A percentile compares a stretch with the other conserved stretches of the same genome.
Conservation (phyloP, 2,888 invertebrate genomes). For the Prosopocoilus inquinatus region DNA sequence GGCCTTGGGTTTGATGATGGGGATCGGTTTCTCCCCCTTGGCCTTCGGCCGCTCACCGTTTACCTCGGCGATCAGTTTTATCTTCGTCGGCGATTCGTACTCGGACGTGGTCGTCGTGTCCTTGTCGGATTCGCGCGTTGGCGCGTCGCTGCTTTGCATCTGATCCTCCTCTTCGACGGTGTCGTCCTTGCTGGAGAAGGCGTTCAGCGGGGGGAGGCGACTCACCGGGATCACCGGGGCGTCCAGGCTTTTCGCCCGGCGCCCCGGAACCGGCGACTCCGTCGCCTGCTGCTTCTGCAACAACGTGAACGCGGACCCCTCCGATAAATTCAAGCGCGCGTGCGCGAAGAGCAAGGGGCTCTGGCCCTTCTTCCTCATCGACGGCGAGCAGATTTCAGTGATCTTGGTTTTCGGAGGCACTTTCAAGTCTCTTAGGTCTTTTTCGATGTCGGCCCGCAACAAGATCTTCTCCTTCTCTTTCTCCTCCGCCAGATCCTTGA, state of each 20-base stretch:
- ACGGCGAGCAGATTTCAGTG: conserved; percentile 68
- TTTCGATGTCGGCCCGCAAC: conserved; percentile 46
- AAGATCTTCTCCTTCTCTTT: conserved; percentile 43
- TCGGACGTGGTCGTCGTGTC: conserved; percentile 50
- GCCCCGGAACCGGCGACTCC: conserved; percentile 67
- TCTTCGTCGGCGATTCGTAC: conserved; percentile 18
- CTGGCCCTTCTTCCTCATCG: conserved; percentile 66
- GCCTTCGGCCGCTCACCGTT: background rate
- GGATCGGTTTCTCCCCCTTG: conserved; percentile 12
- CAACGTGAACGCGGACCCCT: conserved; percentile 75
- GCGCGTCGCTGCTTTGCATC: conserved; percentile 28
- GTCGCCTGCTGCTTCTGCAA: conserved; percentile 75
- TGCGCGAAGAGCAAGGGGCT: conserved; percentile 78
- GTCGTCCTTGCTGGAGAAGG: conserved; percentile 86
- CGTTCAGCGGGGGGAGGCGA: conserved; percentile 76
- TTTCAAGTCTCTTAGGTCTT: conserved; percentile 45
- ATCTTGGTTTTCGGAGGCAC: conserved; percentile 56
- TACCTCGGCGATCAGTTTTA: background rate
- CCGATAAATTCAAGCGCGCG: conserved; percentile 76
- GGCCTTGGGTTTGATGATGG: background rate
- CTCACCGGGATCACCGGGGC: conserved; percentile 80
- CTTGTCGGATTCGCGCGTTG: conserved; percentile 38
- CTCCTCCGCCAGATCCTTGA: conserved; percentile 36
- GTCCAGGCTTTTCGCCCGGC: conserved; percentile 81
- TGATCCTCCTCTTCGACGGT: conserved; percentile 75